phyloP scores from a whole-genome alignment of 2,888 invertebrate species.

The Cephus spinipes region DNA sequence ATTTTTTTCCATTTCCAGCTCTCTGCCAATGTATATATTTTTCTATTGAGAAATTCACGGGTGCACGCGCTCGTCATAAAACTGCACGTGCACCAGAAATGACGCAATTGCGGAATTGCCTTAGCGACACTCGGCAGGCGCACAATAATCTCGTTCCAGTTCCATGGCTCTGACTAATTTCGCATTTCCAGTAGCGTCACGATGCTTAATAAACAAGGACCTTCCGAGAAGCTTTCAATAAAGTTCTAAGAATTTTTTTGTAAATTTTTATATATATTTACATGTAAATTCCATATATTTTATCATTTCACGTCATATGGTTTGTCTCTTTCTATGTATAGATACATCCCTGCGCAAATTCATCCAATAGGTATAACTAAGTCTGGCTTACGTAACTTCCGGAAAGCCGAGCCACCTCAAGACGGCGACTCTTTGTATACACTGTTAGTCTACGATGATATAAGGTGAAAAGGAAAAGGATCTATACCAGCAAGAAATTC shows the following conservation, averaged over 20 bases:
- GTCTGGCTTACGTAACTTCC: neutral
- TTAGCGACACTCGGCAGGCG: neutral
- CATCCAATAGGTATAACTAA: neutral
- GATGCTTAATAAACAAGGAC: neutral
- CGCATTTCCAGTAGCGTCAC: neutral
- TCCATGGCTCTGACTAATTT: neutral
- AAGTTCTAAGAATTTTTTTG: neutral
- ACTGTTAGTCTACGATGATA: neutral
- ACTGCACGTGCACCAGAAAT: neutral
- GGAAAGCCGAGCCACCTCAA: neutral
- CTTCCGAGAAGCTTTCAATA: neutral
- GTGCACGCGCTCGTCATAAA: neutral
- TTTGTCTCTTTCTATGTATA: neutral
- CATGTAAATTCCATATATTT: neutral
- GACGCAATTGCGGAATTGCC: slow-evolving; percentile 2
- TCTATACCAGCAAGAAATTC: neutral
- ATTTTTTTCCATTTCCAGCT: neutral
- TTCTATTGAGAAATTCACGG: neutral
- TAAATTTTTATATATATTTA: neutral
- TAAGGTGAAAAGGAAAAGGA: neutral
- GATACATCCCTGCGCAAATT: neutral
- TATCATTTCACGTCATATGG: neutral
- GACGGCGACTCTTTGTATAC: neutral
- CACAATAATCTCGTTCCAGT: neutral
- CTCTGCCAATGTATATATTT: neutral